phyloP scores from a whole-genome alignment of 2,888 invertebrate species.

The Pyrrhosoma nymphula region DNA sequence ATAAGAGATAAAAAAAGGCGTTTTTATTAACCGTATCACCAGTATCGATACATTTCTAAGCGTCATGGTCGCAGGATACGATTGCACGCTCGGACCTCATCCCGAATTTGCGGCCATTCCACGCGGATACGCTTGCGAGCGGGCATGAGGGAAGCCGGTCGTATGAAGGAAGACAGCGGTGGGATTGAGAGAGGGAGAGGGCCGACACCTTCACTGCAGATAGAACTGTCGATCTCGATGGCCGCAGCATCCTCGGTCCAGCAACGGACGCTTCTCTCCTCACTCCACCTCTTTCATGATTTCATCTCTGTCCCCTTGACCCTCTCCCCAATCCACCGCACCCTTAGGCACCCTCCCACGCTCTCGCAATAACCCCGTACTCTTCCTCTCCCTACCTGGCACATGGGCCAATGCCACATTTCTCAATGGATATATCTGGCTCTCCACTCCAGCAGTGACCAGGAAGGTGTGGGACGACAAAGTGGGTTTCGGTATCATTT shows the following conservation, averaged over 20 bases:
- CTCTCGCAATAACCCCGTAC: neutral
- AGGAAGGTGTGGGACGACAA: neutral
- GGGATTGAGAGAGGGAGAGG: neutral
- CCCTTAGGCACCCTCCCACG: neutral
- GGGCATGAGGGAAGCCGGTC: neutral
- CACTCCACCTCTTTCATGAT: neutral
- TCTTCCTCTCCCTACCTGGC: neutral
- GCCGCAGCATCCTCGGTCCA: neutral
- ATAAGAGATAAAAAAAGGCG: no score
- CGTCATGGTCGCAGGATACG: no score
- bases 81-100: neutral
- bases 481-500: neutral
- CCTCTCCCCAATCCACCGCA: neutral
- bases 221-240: constrained; percentile 52
- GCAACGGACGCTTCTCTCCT: neutral
- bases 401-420: neutral
- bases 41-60: no score
- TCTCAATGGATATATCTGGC: neutral
- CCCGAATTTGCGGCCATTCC: neutral
- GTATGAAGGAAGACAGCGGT: neutral
- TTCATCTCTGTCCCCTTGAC: neutral
- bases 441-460: neutral
- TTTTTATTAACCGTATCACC: no score
- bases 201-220: neutral
- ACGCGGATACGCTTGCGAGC: neutral